phyloP scores from a whole-genome alignment of 2,888 invertebrate species.

The Catocala fraxini region DNA sequence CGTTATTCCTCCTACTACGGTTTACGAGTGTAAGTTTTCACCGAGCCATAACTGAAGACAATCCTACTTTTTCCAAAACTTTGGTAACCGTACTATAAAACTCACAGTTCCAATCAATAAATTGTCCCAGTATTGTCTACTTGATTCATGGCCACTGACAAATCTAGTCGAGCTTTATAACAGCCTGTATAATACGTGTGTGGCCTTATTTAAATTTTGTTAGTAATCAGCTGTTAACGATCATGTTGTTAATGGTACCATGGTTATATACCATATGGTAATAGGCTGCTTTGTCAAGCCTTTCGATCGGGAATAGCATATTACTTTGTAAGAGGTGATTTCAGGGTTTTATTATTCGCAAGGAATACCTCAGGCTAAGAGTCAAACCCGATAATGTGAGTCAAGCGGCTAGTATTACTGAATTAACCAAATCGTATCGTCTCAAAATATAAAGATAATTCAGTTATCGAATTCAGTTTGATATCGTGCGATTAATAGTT shows the following conservation, averaged over 20 bases:
- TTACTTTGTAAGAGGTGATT: too few species aligned
- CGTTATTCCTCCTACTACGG: too few species aligned
- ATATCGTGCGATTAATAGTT: too few species aligned
- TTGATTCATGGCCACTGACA: constrained; percentile 63
- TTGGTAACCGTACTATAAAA: constrained; percentile 53
- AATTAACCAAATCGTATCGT: too few species aligned
- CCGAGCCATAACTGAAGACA: neutral
- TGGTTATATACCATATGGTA: neutral
- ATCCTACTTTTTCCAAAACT: neutral
- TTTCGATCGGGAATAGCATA: too few species aligned
- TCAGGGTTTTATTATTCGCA: too few species aligned
- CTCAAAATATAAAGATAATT: too few species aligned
- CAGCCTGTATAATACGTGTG: constrained; percentile 56
- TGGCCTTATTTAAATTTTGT: constrained; percentile 54
- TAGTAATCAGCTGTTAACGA: constrained; percentile 42
- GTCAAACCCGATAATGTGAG: too few species aligned
- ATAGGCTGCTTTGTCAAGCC: neutral
- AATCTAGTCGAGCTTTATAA: constrained; percentile 50
- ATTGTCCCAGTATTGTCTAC: constrained; percentile 68
- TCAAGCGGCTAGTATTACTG: too few species aligned
- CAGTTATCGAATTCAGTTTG: too few species aligned
- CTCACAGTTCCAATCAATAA: constrained; percentile 73
- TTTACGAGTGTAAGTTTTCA: too few species aligned
- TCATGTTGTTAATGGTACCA: constrained; percentile 4
- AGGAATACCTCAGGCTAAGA: too few species aligned